Percentiles rank a stretch among this genome's conserved stretches.
These are phyloP conservation scores for Harmothoe impar DNA, from an alignment of 2,888 invertebrate genomes.

Conservation along the genomic window DNA sequence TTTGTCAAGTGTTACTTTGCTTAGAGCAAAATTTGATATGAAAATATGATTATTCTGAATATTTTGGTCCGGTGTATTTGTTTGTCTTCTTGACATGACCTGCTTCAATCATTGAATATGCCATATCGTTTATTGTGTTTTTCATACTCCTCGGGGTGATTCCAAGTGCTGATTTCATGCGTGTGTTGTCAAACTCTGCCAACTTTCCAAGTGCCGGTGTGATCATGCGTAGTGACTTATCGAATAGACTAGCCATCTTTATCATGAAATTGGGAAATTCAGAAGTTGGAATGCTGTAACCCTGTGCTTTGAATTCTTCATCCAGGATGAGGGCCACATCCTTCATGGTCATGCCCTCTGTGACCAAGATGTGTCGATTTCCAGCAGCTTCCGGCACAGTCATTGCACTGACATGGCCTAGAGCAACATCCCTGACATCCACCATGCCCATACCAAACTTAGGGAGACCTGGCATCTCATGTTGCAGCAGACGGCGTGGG, in stretches of 20 bases:
- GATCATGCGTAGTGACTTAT: slow-evolving; percentile 81
- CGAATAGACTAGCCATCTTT: slow-evolving; percentile 83
- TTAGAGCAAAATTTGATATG: background rate
- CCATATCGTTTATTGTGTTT: slow-evolving; percentile 85
- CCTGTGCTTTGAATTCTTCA: slow-evolving; percentile 82
- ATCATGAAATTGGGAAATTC: slow-evolving; percentile 82
- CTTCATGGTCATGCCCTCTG: slow-evolving; percentile 84
- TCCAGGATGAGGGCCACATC: slow-evolving; percentile 83
- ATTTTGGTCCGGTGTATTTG: slow-evolving; percentile 72
- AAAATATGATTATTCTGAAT: slow-evolving; percentile 9
- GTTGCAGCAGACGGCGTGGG: slow-evolving; percentile 79
- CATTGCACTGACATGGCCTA: slow-evolving; percentile 68
- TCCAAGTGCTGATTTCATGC: slow-evolving; percentile 84
- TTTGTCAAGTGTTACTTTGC: no score
- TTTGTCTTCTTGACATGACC: slow-evolving; percentile 83
- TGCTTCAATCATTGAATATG: slow-evolving; percentile 84
- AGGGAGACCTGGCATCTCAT: slow-evolving; percentile 82
- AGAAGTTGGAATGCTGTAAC: slow-evolving; percentile 83
- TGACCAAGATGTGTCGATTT: slow-evolving; percentile 83
- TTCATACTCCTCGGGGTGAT: slow-evolving; percentile 84
- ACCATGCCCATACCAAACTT: slow-evolving; percentile 84
- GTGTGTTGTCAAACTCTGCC: slow-evolving; percentile 76
- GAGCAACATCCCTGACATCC: slow-evolving; percentile 85
- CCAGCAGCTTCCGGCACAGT: slow-evolving; percentile 67
- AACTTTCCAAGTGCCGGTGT: slow-evolving; percentile 28